A percentile compares a stretch with the other conserved stretches of the same genome.
These are phyloP conservation scores for Lonchura striata DNA, from an alignment of 2,113 vertebrate species.

Conservation along the genomic window DNA sequence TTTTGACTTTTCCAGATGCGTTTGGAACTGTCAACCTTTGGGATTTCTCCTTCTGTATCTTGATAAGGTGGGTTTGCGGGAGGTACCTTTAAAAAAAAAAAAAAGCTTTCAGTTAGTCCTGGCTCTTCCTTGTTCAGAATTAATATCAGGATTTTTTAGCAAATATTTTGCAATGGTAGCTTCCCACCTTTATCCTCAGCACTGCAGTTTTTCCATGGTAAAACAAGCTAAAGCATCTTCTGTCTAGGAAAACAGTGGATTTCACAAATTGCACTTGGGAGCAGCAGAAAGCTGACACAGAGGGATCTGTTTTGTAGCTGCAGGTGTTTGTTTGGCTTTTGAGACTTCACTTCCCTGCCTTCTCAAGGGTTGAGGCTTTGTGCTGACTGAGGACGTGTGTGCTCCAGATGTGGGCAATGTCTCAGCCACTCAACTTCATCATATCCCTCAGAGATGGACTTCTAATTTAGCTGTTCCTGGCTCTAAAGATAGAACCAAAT, in stretches of 20 bases:
- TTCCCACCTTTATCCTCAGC: background rate
- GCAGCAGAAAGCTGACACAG: background rate
- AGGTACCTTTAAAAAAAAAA: background rate
- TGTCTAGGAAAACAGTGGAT: background rate
- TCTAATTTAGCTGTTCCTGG: background rate
- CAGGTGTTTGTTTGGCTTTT: background rate
- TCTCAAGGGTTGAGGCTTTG: background rate
- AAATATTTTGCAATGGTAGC: background rate
- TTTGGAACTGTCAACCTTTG: constrained; percentile 67
- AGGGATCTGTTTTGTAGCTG: background rate
- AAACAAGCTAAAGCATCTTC: background rate
- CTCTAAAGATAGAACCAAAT: background rate
- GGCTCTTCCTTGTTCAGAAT: background rate
- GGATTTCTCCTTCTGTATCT: constrained; percentile 65
- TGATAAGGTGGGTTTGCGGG: constrained; percentile 59
- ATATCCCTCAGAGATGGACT: background rate
- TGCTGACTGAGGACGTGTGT: fast-evolving
- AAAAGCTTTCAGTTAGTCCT: background rate
- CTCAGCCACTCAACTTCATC: background rate
- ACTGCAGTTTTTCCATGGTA: background rate
- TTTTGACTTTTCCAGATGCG: constrained; percentile 54
- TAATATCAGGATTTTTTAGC: background rate
- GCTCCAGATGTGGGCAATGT: background rate
- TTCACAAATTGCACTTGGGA: background rate
- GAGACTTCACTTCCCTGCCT: background rate